Evolutionary conservation across 2,797 vertebrate genomes (phyloP).

Genomic region (Amblyopsis hoosieri): DNA sequence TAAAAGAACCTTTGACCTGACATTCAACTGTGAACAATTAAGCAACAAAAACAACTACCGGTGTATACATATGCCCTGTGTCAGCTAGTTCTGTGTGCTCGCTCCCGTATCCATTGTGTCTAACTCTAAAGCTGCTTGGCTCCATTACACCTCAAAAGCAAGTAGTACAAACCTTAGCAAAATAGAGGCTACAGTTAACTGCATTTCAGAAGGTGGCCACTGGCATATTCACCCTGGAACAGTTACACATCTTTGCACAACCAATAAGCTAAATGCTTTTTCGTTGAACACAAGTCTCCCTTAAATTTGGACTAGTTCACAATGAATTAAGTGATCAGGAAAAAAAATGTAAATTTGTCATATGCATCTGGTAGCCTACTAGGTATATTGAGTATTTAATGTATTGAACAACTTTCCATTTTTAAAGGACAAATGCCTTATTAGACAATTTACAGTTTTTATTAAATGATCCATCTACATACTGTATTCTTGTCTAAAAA

Average conservation of each 20-base stretch:
- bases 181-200: conserved; percentile 5
- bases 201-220: conserved; percentile 21
- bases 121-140: conserved; percentile 31
- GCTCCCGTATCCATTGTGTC: conserved; percentile 28
- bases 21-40: neutral
- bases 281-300: neutral
- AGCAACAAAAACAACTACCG: neutral
- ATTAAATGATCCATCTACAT: conserved; percentile 2
- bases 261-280: conserved; percentile 22
- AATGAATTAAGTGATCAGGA: too few relatives aligned
- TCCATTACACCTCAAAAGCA: conserved; percentile 50
- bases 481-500: neutral
- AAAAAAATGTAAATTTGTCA: too few relatives aligned
- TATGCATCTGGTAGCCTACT: too few relatives aligned
- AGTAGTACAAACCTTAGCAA: conserved; percentile 18
- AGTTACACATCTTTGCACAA: conserved; percentile 24
- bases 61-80: neutral
- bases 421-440: too few relatives aligned
- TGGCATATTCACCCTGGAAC: conserved; percentile 17
- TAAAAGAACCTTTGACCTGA: conserved; percentile 7
- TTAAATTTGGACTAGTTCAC: too few relatives aligned
- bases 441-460: too few relatives aligned
- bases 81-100: neutral
- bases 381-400: too few relatives aligned
- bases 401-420: too few relatives aligned